Conservation (phyloP, 2,797 vertebrate genomes). For the Helarctos malayanus region DNA sequence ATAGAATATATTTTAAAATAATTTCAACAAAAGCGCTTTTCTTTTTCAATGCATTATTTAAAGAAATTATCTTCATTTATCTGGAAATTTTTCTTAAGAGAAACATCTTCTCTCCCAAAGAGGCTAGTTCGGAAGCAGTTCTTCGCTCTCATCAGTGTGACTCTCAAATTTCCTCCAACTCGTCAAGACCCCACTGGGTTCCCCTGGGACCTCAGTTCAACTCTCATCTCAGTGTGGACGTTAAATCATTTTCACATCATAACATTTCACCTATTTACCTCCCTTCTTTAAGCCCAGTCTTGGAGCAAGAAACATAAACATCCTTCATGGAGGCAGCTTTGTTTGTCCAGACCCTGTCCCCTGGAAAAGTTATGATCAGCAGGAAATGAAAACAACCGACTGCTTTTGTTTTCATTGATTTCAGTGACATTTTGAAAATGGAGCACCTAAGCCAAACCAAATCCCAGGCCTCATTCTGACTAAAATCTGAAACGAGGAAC, state of each 20-base stretch:
- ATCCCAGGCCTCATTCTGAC: slow-evolving; percentile 66
- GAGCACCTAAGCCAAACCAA: slow-evolving; percentile 68
- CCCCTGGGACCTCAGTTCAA: background rate
- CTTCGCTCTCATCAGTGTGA: background rate
- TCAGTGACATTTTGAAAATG: slow-evolving; percentile 44
- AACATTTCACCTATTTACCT: slow-evolving; percentile 82
- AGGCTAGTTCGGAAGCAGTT: background rate
- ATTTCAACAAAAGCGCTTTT: background rate
- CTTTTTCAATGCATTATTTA: background rate
- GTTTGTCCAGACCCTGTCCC: slow-evolving; percentile 72
- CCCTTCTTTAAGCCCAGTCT: slow-evolving; percentile 73
- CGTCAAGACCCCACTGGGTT: background rate
- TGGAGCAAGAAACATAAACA: slow-evolving; percentile 72
- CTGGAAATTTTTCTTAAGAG: slow-evolving; percentile 24
- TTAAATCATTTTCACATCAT: slow-evolving; percentile 83
- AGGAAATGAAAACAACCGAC: slow-evolving; percentile 78
- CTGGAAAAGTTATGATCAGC: slow-evolving; percentile 79
- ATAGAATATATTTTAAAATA: background rate
- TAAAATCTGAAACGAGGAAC: background rate
- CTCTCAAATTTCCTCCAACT: background rate
- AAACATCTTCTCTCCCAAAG: slow-evolving; percentile 18
- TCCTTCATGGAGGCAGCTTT: slow-evolving; percentile 77
- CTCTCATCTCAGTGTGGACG: slow-evolving; percentile 72
- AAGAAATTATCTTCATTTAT: background rate
- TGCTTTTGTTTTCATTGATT: slow-evolving; percentile 73